Conservation (phyloP, 2,113 vertebrate species). For the Eonycteris spelaea region DNA sequence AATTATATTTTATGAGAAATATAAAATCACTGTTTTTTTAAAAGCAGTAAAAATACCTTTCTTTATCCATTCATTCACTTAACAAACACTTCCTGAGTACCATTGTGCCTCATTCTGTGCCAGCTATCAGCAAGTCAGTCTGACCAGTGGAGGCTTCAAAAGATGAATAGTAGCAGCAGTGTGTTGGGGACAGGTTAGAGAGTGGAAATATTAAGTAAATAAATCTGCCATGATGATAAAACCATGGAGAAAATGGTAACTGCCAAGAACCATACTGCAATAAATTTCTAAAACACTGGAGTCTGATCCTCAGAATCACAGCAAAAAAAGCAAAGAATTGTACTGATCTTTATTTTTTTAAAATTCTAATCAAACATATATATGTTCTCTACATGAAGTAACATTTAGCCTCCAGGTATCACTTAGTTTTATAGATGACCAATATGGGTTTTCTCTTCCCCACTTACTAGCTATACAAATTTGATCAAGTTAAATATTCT, state of each 20-base stretch:
- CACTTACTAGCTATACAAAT: background rate
- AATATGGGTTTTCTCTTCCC: background rate
- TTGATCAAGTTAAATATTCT: background rate
- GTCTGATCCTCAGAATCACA: background rate
- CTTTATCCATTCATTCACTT: background rate
- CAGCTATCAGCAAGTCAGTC: background rate
- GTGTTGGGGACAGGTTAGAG: background rate
- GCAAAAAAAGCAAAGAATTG: background rate
- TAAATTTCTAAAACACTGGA: background rate
- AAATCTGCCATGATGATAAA: background rate
- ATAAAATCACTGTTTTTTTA: background rate
- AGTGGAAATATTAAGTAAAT: background rate
- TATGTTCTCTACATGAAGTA: background rate
- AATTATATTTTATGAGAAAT: background rate
- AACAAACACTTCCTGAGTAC: background rate
- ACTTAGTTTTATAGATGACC: background rate
- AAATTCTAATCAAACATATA: background rate
- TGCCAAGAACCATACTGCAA: background rate
- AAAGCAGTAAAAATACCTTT: background rate
- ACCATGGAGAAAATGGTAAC: background rate
- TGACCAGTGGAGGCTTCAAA: background rate
- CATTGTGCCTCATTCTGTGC: background rate
- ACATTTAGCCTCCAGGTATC: background rate
- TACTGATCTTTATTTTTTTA: background rate
- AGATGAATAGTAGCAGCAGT: background rate